Conservation (phyloP, 1,140 invertebrate species). For the Listronotus oregonensis region DNA sequence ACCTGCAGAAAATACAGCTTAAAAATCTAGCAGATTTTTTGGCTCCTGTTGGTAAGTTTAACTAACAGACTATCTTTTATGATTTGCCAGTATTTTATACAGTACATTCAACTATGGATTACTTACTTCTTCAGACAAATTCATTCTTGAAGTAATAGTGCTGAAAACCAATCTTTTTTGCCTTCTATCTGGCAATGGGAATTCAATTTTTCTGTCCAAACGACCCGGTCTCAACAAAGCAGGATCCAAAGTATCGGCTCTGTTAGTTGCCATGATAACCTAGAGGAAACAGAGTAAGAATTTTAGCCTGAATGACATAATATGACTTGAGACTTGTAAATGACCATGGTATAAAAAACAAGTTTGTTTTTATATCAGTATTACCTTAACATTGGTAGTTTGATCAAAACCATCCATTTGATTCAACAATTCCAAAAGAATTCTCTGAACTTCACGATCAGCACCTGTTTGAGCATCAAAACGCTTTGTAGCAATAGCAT, state of each 20-base stretch:
- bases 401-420: constrained; percentile 99
- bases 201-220: constrained; percentile 98
- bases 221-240: constrained; percentile 95
- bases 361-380: neutral
- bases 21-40: no score
- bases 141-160: constrained; percentile 98
- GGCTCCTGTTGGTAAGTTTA: no score
- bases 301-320: neutral
- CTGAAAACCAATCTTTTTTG: constrained; percentile 98
- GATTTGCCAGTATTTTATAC: no score
- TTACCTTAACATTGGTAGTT: constrained; percentile 97
- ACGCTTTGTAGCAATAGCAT: constrained; percentile 97
- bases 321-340: neutral
- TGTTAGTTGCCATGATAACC: constrained; percentile 99
- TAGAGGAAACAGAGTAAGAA: constrained; percentile 55
- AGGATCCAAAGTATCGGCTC: constrained; percentile 97
- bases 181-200: constrained; percentile 94
- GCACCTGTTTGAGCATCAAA: constrained; percentile 99
- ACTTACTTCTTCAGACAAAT: constrained; percentile 89
- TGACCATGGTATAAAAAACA: neutral
- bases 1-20: no score
- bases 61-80: no score
- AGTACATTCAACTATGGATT: neutral
- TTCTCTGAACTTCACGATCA: constrained; percentile 98
- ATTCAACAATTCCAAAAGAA: constrained; percentile 95